Base-by-base conservation (phyloP, 37 sponge, comb jelly and placozoan genomes). In the Bolinopsis microptera region DNA sequence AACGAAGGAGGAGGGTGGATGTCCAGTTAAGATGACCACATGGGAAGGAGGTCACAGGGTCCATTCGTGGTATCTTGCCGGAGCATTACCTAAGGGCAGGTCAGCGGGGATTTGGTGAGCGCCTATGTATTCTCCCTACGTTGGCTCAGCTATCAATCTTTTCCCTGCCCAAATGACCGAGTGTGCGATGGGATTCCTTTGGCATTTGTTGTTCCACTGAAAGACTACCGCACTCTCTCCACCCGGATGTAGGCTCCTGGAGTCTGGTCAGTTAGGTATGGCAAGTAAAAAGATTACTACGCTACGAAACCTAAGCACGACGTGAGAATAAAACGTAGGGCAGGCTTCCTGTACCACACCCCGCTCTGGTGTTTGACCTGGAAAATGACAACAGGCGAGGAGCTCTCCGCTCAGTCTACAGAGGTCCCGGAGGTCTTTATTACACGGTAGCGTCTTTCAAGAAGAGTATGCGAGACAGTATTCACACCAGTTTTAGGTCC, bases 41-140 rank as follows among this genome's bases (percentile, higher is more conserved):
- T 93, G 93, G 93, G 93, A 93, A 25, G 93, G 93, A 24, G 93
- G 93, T 8, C 93, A 93, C 35, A 35, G 93, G 0, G 93, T 69
- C 93, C 93, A 2, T 69, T 69, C 38, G 34, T 92, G 5, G 35
- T 69, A 32, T 69, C 69, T n/a, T 92, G 93, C 93, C 41, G 69
- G 61, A 5, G 25, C 41, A 5, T 5, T 69, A 0, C 41, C 41
- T 22, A 21, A 8, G 72, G 72, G 23, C 13, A 22, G 23, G 82
- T 82, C 8, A 61, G 32, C 3, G 28, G 76, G 3, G 93, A 61
- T 2, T 27, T 93, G 48, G 77, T 38, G 0, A 93, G 93, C 31
- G 76, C 76, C 35, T 31, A 77, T 24, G 93, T n/a, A 77, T 93
- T 3, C 75, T 93, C 37, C 93, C 93, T 1, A 36, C 93, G 3